phyloP scores from a whole-genome alignment of 2,797 vertebrate species.

The Cryptoprocta ferox region DNA sequence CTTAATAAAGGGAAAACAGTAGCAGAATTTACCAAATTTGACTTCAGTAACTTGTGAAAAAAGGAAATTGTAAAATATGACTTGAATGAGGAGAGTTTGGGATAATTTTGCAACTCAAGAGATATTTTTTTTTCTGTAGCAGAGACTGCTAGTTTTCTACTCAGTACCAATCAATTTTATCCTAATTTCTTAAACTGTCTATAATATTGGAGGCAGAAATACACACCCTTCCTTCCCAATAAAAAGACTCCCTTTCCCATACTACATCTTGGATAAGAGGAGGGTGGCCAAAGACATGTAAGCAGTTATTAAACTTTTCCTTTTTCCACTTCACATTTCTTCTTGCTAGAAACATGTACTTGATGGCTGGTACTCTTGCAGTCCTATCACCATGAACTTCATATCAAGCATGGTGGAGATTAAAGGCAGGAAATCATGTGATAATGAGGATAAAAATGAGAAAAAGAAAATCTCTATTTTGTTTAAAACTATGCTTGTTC shows the following conservation, averaged over 20 bases:
- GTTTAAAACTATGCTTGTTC: background rate
- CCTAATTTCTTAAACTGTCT: background rate
- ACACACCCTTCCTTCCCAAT: background rate
- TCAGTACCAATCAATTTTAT: background rate
- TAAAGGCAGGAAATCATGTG: background rate
- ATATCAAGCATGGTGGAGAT: background rate
- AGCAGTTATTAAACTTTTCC: background rate
- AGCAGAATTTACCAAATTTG: background rate
- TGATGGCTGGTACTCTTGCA: background rate
- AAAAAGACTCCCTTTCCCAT: background rate
- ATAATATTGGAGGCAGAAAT: background rate
- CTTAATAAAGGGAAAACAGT: background rate
- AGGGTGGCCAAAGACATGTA: background rate
- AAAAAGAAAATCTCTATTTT: background rate
- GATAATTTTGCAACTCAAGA: background rate
- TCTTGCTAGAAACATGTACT: background rate
- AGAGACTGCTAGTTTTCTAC: background rate
- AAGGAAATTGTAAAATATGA: background rate
- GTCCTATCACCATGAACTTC: background rate
- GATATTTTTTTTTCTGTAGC: background rate
- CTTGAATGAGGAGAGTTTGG: background rate
- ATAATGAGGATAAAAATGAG: background rate
- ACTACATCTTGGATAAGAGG: background rate
- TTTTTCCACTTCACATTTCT: background rate
- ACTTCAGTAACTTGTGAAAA: background rate